Conservation (phyloP, 2,113 vertebrate genomes). For the Rhinopomastus cyanomelas region DNA sequence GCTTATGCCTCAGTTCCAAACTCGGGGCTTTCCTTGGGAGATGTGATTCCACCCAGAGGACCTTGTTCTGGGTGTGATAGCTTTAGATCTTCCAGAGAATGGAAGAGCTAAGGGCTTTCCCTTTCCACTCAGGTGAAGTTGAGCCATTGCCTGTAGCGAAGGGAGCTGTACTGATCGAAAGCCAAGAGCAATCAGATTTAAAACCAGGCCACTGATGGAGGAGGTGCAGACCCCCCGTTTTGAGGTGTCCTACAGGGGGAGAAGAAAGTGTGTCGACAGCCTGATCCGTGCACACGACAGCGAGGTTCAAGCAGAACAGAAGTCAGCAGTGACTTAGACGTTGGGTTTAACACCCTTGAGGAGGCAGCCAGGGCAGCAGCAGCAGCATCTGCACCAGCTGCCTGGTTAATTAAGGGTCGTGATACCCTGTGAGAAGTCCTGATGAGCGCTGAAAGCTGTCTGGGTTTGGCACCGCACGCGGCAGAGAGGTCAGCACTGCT, state of each 20-base stretch:
- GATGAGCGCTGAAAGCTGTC: not conserved
- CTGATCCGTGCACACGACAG: not conserved
- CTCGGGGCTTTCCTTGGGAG: not conserved
- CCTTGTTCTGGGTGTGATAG: not conserved
- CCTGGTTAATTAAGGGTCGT: slow-evolving; percentile 10
- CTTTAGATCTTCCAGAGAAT: not conserved
- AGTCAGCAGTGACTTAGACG: not conserved
- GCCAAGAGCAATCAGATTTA: not conserved
- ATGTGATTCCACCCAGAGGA: not conserved
- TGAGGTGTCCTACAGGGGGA: not conserved
- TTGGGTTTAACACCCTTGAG: not conserved
- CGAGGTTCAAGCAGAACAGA: not conserved
- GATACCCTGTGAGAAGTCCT: not conserved
- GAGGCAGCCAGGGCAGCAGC: not conserved
- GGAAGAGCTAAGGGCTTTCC: not conserved
- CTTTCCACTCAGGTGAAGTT: not conserved
- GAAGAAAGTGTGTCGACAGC: not conserved
- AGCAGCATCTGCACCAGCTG: not conserved
- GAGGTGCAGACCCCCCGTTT: not conserved
- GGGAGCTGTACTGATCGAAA: not conserved
- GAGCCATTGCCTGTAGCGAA: not conserved
- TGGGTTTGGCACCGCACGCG: not conserved
- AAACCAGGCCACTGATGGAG: not conserved
- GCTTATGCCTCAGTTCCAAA: not conserved
- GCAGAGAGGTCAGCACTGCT: not conserved